Evolutionary conservation across 2,113 vertebrate genomes (phyloP).

Genomic region (Siniperca chuatsi): DNA sequence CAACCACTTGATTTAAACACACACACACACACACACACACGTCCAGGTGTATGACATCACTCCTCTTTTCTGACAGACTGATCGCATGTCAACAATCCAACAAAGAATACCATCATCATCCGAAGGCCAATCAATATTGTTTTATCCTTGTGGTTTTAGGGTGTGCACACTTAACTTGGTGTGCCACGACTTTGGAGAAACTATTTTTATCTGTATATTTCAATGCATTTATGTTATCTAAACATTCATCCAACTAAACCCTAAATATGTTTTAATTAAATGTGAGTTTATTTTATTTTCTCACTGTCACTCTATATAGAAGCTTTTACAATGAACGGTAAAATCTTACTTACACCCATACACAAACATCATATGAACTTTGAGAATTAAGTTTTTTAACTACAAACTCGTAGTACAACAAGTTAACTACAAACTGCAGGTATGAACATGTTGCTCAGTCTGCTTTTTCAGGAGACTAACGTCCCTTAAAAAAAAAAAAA

Average conservation of each 20-base stretch:
- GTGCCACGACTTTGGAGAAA: neutral
- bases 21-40: conserved; percentile 20
- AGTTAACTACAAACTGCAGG: neutral
- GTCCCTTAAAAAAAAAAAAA: neutral
- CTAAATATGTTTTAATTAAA: too few relatives aligned
- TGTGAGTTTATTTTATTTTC: too few relatives aligned
- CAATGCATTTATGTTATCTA: too few relatives aligned
- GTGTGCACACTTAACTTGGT: neutral
- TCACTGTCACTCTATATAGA: too few relatives aligned
- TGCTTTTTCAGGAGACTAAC: neutral
- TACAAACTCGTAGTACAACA: too few relatives aligned
- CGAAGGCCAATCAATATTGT: neutral
- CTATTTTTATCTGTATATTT: too few relatives aligned
- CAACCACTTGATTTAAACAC: conserved; percentile 14
- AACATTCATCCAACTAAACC: too few relatives aligned
- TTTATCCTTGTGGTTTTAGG: neutral
- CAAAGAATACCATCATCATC: neutral
- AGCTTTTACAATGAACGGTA: too few relatives aligned
- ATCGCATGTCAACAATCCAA: neutral
- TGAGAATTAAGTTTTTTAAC: too few relatives aligned
- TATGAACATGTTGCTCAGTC: neutral
- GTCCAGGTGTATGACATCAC: neutral
- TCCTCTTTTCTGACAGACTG: neutral
- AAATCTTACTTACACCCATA: too few relatives aligned
- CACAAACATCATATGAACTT: too few relatives aligned